A percentile compares a stretch with the other conserved stretches of the same genome.
Conservation (phyloP, 2,113 vertebrate genomes). For the Eonycteris spelaea region DNA sequence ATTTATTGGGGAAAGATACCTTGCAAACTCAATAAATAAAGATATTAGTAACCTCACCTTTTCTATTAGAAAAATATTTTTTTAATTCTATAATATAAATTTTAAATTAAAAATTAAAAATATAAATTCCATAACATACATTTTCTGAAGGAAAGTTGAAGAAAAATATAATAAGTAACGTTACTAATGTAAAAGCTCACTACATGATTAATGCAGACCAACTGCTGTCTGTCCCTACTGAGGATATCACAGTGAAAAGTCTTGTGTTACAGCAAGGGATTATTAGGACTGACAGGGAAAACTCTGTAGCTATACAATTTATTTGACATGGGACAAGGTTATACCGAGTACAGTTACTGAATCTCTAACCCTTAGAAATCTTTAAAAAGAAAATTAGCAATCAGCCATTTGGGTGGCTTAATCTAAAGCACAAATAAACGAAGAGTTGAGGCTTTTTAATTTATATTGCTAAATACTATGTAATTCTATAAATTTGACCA, state of each 20-base stretch:
- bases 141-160: not conserved
- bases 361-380: not conserved
- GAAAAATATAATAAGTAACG: not conserved
- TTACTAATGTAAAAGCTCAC: not conserved
- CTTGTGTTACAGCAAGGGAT: not conserved
- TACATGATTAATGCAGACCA: conserved; percentile 37
- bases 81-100: not conserved
- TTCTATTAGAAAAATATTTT: not conserved
- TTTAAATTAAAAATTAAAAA: not conserved
- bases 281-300: conserved; percentile 40
- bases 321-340: not conserved
- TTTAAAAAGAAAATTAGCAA: not conserved
- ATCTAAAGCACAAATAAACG: not conserved
- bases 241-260: not conserved
- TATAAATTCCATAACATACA: not conserved
- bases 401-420: not conserved
- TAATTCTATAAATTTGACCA: not conserved
- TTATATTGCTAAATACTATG: not conserved
- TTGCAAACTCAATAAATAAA: not conserved
- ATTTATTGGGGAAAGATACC: not conserved
- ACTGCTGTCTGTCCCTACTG: not conserved
- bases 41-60: not conserved
- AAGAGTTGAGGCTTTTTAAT: not conserved
- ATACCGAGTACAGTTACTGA: not conserved
- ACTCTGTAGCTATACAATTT: not conserved